These are phyloP conservation scores for Archaeoteleia sp. DNA, from an alignment of 2,888 invertebrate species.

Conservation along the genomic window DNA sequence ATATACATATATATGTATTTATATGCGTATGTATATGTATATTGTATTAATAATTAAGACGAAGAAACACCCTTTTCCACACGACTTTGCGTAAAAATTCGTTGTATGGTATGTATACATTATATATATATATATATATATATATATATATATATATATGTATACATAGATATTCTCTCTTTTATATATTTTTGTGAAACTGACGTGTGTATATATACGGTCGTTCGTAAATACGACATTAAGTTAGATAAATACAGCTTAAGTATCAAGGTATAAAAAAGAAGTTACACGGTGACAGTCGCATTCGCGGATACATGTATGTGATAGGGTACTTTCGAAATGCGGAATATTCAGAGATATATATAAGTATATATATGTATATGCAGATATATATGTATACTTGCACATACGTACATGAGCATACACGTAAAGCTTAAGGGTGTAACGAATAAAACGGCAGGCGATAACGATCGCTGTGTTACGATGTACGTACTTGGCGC, in stretches of 20 bases:
- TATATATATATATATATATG: constrained; percentile 53
- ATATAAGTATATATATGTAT: constrained; percentile 56
- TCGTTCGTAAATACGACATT: constrained; percentile 61
- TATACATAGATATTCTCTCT: constrained; percentile 68
- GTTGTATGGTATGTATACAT: constrained; percentile 57
- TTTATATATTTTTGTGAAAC: constrained; percentile 75
- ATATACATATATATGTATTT: constrained; percentile 46
- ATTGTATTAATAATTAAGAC: constrained; percentile 51
- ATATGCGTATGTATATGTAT: constrained; percentile 45
- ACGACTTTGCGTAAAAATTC: constrained; percentile 67
- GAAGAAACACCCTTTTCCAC: constrained; percentile 69
- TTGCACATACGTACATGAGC: constrained; percentile 52
- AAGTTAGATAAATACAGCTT: constrained; percentile 47
- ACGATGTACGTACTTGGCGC: constrained; percentile 29
- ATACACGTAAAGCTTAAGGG: constrained; percentile 45
- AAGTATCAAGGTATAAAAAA: constrained; percentile 52
- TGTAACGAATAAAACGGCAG: constrained; percentile 24
- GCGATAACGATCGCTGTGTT: constrained; percentile 23
- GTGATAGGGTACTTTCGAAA: constrained; percentile 28
- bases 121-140: constrained; percentile 54
- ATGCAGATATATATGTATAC: constrained; percentile 44
- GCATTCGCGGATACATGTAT: constrained; percentile 34
- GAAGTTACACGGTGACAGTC: constrained; percentile 42
- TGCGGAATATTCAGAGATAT: constrained; percentile 54
- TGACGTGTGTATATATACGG: constrained; percentile 72